Base-by-base conservation (phyloP, 1,140 invertebrate genomes). In the Halictus rubicundus region DNA sequence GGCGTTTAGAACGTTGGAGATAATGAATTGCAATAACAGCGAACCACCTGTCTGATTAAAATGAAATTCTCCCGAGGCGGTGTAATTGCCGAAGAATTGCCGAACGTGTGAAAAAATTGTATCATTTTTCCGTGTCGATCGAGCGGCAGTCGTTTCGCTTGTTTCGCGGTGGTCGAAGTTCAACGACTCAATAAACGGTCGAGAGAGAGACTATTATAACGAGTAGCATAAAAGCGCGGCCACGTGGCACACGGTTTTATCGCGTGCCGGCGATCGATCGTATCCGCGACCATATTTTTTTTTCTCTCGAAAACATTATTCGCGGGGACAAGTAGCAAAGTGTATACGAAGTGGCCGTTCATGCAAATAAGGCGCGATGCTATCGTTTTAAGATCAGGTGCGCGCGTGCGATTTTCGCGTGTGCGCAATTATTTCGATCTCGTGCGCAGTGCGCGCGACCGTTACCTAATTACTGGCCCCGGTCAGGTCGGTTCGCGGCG, bases 391-490 rank as follows among this genome's bases (percentile, higher is more conserved):
- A 25, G 60, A 39, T 80, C 64, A 61, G 64, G 66, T 61, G 64
- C 42, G 46, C 21, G 16, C 42, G 10, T 54, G 52, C 27, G 12
- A 42, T 80, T 84, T 84, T 37, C 10, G 61, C 52, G 12, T 12
- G 42, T 14, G 42, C 42, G 25, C 60, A 61, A 83, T 76, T 65
- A 73, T 81, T 64, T 25, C 57, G 39, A 19, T 63, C 7, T 23
- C 23, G 52, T 68, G 64, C 81, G 32, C 32, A 32, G 32, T 32
- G 32, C 32, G 32, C 32, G 60, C 37, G 60, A 25, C 52, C 27
- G 77, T 32, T 72, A 49, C 54, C 42, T 85, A 85, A 84, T 85
- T 85, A 81, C 32, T 57, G 32, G 78, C 71, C 32, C n/a, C n/a
- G n/a, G 57, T 12, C 27, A 21, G 23, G 42, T 39, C 39, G 25